These are phyloP conservation scores for Hypena proboscidalis DNA, from an alignment of 2,888 invertebrate genomes.

Conservation along the genomic window DNA sequence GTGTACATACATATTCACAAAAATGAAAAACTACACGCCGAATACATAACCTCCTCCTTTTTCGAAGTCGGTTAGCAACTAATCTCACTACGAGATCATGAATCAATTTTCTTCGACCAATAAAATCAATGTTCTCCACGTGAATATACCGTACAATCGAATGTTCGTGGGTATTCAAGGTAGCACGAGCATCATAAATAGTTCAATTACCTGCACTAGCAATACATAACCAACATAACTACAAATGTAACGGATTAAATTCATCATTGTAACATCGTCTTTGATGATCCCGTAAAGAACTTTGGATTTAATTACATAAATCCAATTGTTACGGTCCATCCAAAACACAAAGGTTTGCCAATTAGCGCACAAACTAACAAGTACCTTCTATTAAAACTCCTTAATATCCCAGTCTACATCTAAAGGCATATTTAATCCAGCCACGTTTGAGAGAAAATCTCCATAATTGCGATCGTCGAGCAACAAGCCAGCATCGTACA, in stretches of 20 bases:
- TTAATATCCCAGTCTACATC: slow-evolving; percentile 31
- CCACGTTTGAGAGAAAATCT: slow-evolving; percentile 51
- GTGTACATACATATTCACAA: too few species aligned
- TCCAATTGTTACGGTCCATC: too few species aligned
- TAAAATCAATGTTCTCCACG: slow-evolving; percentile 9
- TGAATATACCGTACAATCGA: slow-evolving; percentile 6
- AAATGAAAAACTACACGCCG: not conserved
- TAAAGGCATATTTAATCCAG: slow-evolving; percentile 39
- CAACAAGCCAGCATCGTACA: slow-evolving; percentile 51
- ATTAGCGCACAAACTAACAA: too few species aligned
- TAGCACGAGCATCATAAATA: too few species aligned
- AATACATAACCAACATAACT: too few species aligned
- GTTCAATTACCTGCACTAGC: too few species aligned
- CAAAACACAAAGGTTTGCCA: too few species aligned
- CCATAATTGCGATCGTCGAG: slow-evolving; percentile 58
- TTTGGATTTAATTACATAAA: too few species aligned
- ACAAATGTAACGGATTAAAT: too few species aligned
- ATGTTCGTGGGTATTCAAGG: not conserved
- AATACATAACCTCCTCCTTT: too few species aligned
- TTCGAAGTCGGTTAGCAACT: slow-evolving; percentile 20
- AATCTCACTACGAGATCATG: slow-evolving; percentile 20
- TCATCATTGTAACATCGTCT: too few species aligned
- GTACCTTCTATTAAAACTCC: slow-evolving; percentile 16
- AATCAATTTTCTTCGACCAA: slow-evolving; percentile 26
- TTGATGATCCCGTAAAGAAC: too few species aligned